Base-by-base conservation (phyloP, 2,888 invertebrate species). In the Chrysomela aeneicollis region DNA sequence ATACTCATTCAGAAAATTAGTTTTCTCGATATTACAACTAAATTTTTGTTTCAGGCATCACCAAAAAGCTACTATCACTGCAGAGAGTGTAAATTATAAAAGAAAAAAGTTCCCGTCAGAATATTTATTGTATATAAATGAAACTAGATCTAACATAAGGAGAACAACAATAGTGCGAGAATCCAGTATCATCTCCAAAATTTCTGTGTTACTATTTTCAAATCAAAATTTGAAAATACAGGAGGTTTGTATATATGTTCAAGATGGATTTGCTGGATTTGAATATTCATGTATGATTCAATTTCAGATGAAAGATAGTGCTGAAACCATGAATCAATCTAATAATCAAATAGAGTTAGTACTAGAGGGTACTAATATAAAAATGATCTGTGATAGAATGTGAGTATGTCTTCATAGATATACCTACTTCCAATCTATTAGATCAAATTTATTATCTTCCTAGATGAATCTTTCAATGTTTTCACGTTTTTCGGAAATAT, bases 1-100 rank as follows among this genome's bases (percentile, higher is more conserved):
- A n/a, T n/a, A n/a, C n/a, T n/a, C n/a, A n/a, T n/a, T n/a, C n/a
- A n/a, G n/a, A n/a, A n/a, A n/a, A n/a, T n/a, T n/a, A n/a, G n/a
- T n/a, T n/a, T n/a, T n/a, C n/a, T n/a, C n/a, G n/a, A n/a, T n/a
- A n/a, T n/a, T n/a, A n/a, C n/a, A n/a, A 52, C n/a, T 47, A 59
- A 49, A 63, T 64, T 60, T 57, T 51, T 50, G 47, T 64, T 70
- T 80, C 78, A 90, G 90, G 59, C 79, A 84, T 65, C 86, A 87
- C 22, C 85, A 85, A 2, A 84, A 84, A 50, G 88, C 87, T 0
- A 85, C 87, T 66, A 83, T 91, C 47, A 84, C 86, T 1, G 80
- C 85, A 0, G 89, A 89, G n/a, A 90, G 89, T 77, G 88, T 91
- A 0, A 90, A 90, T 82, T 84, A 84, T 71, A 85, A 83, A 18